Conservation (phyloP, 2,797 vertebrate genomes). For the Vireo griseus region DNA sequence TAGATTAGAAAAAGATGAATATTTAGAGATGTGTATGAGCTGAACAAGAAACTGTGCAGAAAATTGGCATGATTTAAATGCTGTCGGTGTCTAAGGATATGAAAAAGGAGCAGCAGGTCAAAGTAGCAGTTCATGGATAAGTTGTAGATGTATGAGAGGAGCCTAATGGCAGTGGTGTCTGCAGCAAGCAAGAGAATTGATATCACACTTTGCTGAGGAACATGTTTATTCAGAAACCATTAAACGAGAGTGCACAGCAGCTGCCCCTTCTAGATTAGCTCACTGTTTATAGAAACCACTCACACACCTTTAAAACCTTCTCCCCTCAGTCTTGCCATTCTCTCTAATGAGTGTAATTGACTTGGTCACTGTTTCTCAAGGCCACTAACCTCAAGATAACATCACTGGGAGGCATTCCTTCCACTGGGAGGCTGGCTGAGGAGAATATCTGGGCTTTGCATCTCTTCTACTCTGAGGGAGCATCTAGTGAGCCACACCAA, state of each 20-base stretch:
- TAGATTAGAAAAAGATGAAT: background rate
- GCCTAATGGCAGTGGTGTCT: background rate
- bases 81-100: background rate
- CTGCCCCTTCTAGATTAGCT: background rate
- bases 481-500: background rate
- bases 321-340: background rate
- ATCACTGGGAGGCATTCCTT: background rate
- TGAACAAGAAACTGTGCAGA: background rate
- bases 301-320: background rate
- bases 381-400: background rate
- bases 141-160: background rate
- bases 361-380: background rate
- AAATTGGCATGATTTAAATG: background rate
- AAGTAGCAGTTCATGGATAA: background rate
- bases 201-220: background rate
- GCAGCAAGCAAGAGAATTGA: background rate
- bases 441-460: background rate
- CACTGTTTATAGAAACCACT: background rate
- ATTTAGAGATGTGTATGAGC: background rate
- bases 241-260: background rate
- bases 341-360: background rate
- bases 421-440: background rate
- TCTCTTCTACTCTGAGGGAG: background rate
- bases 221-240: background rate
- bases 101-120: background rate